Conservation (phyloP, 2,113 vertebrate species). For the Chaetodon auriga region DNA sequence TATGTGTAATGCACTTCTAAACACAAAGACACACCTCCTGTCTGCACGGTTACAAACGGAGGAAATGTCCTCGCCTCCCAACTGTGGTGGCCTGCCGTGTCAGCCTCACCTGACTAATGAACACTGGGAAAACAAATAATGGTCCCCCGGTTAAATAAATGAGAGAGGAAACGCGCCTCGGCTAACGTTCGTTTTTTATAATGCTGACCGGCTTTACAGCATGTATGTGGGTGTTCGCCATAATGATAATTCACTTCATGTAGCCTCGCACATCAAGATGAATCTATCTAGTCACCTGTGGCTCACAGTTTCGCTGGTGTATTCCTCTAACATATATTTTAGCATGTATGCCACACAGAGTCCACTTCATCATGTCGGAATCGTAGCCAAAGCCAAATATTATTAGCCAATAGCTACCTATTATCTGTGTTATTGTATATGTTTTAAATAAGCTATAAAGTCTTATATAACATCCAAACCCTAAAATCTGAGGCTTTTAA, state of each 20-base stretch:
- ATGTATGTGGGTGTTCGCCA: slow-evolving; percentile 69
- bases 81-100: slow-evolving; percentile 69
- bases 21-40: slow-evolving; percentile 64
- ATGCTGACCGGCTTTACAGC: slow-evolving; percentile 62
- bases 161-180: slow-evolving; percentile 73
- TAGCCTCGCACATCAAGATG: slow-evolving; percentile 63
- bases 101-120: slow-evolving; percentile 81
- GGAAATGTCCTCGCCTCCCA: slow-evolving; percentile 67
- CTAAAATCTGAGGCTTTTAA: not conserved
- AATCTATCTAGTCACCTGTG: slow-evolving; percentile 74
- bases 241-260: slow-evolving; percentile 78
- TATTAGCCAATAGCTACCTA: not conserved
- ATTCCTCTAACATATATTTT: slow-evolving; percentile 23
- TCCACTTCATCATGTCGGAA: slow-evolving; percentile 9
- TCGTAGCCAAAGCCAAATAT: not conserved
- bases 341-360: not conserved
- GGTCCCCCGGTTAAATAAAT: slow-evolving; percentile 78
- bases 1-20: slow-evolving; percentile 69
- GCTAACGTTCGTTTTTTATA: slow-evolving; percentile 62
- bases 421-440: not conserved
- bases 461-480: not conserved
- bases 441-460: slow-evolving; percentile 2
- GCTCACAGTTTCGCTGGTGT: slow-evolving; percentile 41
- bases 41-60: slow-evolving; percentile 73
- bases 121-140: slow-evolving; percentile 80